A percentile compares a stretch with the other conserved stretches of the same genome.
These are phyloP conservation scores for Tautogolabrus adspersus DNA, from an alignment of 2,113 vertebrate species.

Conservation along the genomic window DNA sequence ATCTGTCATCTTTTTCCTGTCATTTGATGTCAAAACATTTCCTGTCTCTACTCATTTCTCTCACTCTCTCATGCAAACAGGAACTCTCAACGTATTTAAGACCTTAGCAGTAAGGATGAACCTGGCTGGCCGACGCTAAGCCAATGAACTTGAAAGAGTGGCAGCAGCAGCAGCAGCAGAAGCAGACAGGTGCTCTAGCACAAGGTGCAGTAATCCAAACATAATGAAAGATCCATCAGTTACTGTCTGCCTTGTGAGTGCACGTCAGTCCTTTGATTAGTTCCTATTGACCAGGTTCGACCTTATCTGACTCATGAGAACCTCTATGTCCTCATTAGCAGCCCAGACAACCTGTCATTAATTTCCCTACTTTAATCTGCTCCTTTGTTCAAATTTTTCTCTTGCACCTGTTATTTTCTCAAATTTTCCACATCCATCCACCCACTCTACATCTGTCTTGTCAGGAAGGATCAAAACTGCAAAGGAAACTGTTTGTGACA, in stretches of 20 bases:
- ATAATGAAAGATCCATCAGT: constrained; percentile 51
- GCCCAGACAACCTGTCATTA: constrained; percentile 1
- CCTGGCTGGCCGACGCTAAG: constrained; percentile 3
- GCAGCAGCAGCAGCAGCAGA: not conserved
- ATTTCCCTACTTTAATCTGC: constrained; percentile 12
- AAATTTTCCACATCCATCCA: not conserved
- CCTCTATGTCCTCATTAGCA: constrained; percentile 55
- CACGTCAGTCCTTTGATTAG: constrained; percentile 43
- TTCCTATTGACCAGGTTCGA: constrained; percentile 55
- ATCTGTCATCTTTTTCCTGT: not conserved
- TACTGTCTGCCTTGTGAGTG: constrained; percentile 20
- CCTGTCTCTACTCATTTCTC: not conserved
- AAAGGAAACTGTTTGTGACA: not conserved
- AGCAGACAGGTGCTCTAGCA: constrained; percentile 25
- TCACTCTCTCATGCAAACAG: not conserved
- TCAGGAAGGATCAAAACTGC: constrained; percentile 24
- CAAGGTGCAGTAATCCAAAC: constrained; percentile 34
- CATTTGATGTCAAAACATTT: constrained; percentile 6
- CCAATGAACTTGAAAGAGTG: not conserved
- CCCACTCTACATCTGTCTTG: constrained; percentile 3
- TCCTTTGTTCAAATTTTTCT: constrained; percentile 8
- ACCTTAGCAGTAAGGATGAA: not conserved
- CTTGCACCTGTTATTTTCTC: constrained; percentile 26
- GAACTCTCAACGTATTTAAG: not conserved
- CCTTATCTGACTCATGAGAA: constrained; percentile 46